Evolutionary conservation across 2,888 invertebrate genomes (phyloP), one percentile per base, ranked within the genome.

Genomic region (Cheiracanthium punctorium): DNA sequence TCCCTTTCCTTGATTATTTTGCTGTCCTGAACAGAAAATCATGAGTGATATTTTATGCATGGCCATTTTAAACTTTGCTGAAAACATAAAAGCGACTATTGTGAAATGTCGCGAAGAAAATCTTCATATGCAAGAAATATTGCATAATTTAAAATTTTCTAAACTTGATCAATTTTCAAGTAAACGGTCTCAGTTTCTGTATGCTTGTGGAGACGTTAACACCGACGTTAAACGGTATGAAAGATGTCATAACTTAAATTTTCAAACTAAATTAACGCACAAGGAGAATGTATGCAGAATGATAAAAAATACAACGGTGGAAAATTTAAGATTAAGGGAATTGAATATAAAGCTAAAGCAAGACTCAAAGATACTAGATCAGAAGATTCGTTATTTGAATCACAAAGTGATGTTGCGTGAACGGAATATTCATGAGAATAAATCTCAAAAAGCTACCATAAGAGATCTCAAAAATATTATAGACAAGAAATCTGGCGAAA

Each of bases 251-350:
- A 58, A 58, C 4, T 5, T 2, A 12, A 5, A 58, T n/a, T 24
- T 58, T 4, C 20, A n/a, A 1, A 1, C 17, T 5, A 58, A 58
- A 58, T 20, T 24, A 24, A 5, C 20, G 5, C 20, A 52, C 7
- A 52, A 52, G n/a, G 69, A 77, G 8, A 2, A 52, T 1, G 52
- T 77, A 24, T n/a, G 30, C 17, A 52, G 32, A 14, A 14, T 48
- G 1, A 77, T 77, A 8, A 32, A 48, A 32, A 24, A n/a, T 17
- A 30, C 52, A 28, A 20, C 77, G 2, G 33, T 48, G 17, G 77
- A 77, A 70, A 80, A 80, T 41, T 64, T 64, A 12, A n/a, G 37
- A 41, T 12, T 80, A 28, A 71, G 79, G 30, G 64, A 71, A 29
- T 80, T 71, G 1, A 80, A 80, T 29, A 64, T 80, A 17, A 58